A percentile compares a stretch with the other conserved stretches of the same genome.
Evolutionary conservation across 2,113 vertebrate genomes (phyloP).

Genomic region (Sinocyclocheilus anophthalmus): DNA sequence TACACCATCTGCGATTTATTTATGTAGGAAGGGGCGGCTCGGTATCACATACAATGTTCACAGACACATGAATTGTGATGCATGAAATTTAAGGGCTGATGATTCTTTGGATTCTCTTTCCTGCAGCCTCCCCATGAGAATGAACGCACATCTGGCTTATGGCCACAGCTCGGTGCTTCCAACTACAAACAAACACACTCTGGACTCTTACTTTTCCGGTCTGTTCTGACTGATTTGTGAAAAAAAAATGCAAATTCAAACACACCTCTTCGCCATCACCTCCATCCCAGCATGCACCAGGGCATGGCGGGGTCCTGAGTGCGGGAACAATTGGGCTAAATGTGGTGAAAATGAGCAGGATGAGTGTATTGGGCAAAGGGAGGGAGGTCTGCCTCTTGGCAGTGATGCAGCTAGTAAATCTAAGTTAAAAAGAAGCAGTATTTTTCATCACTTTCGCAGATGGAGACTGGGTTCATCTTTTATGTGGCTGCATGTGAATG

Average conservation of each 20-base stretch:
- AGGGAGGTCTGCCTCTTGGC: constrained; percentile 50
- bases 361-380: constrained; percentile 49
- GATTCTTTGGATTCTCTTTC: constrained; percentile 50
- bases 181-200: constrained; percentile 21
- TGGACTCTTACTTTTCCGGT: constrained; percentile 20
- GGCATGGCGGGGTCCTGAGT: constrained; percentile 29
- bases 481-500: constrained; percentile 42
- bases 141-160: constrained; percentile 47
- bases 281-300: constrained; percentile 35
- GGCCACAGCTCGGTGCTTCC: constrained; percentile 2
- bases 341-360: constrained; percentile 59
- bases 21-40: constrained; percentile 43
- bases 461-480: constrained; percentile 55
- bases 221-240: neutral
- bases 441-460: constrained; percentile 62
- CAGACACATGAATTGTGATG: constrained; percentile 54
- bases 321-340: constrained; percentile 49
- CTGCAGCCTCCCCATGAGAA: constrained; percentile 41
- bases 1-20: constrained; percentile 57
- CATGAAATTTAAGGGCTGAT: constrained; percentile 52
- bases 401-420: constrained; percentile 60
- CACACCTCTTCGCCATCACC: neutral
- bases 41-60: constrained; percentile 40
- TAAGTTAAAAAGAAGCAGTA: constrained; percentile 58
- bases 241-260: neutral